These are phyloP conservation scores for Orchesellides sinensis DNA, from an alignment of 2,888 invertebrate genomes.

Conservation along the genomic window DNA sequence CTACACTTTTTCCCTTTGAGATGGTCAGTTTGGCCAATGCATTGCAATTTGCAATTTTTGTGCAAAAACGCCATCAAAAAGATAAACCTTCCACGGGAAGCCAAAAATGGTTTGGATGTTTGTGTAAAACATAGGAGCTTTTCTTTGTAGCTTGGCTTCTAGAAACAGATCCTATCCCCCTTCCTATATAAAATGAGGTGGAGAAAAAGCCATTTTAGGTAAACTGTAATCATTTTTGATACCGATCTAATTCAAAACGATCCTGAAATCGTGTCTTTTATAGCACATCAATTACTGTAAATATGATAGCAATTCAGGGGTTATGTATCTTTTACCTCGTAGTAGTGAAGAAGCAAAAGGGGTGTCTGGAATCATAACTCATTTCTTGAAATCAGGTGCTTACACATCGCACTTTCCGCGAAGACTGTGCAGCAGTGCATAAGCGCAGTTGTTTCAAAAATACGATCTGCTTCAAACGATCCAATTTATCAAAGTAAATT, in stretches of 20 bases:
- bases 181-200: not conserved
- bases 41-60: no score
- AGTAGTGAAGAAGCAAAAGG: no score
- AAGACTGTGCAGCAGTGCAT: not conserved
- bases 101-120: no score
- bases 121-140: constrained; percentile 23
- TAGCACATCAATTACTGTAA: no score
- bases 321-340: no score
- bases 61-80: no score
- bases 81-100: no score
- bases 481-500: constrained; percentile 31
- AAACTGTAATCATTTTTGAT: constrained; percentile 37
- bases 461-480: not conserved
- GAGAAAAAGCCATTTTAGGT: constrained; percentile 22
- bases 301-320: no score
- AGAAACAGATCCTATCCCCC: no score
- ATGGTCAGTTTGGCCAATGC: no score
- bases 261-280: no score
- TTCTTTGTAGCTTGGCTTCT: constrained; percentile 15
- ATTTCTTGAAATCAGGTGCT: constrained; percentile 57
- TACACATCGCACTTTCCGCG: constrained; percentile 29
- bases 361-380: constrained; percentile 33
- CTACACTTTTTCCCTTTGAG: constrained; percentile 5
- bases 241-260: constrained; percentile 47
- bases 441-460: constrained; percentile 25